Conservation (phyloP, 2,113 vertebrate genomes). For the Corvus moneduloides region DNA sequence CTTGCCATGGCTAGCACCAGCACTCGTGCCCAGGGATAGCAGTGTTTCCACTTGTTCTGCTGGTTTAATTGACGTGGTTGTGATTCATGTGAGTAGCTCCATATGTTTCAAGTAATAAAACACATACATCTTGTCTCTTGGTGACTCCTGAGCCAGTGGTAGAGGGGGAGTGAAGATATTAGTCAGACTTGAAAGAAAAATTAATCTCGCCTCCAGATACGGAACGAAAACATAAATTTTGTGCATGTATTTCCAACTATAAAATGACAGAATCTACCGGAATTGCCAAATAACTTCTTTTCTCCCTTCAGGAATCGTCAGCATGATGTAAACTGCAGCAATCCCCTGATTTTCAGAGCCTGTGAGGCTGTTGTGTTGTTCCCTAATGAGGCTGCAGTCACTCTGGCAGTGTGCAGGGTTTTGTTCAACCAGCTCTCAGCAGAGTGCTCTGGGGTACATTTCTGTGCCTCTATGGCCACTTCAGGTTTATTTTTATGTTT, state of each 20-base stretch:
- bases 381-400: not conserved
- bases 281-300: not conserved
- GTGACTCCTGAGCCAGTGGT: not conserved
- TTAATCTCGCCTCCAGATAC: not conserved
- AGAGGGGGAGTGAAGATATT: not conserved
- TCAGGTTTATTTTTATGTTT: not conserved
- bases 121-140: not conserved
- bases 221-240: not conserved
- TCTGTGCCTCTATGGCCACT: not conserved
- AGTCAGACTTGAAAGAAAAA: conserved; percentile 19
- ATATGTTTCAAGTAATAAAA: conserved; percentile 20
- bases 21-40: accelerated
- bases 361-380: not conserved
- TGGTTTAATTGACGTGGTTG: not conserved
- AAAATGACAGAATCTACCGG: not conserved
- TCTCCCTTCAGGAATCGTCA: not conserved
- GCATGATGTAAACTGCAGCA: not conserved
- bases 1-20: not conserved
- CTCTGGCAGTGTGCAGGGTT: not conserved
- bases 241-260: not conserved
- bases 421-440: not conserved
- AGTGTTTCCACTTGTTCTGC: not conserved
- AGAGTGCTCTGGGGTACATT: not conserved
- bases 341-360: not conserved
- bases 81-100: conserved; percentile 13